These are phyloP conservation scores for Stratiomys singularior DNA, from an alignment of 2,888 invertebrate genomes.

Conservation along the genomic window DNA sequence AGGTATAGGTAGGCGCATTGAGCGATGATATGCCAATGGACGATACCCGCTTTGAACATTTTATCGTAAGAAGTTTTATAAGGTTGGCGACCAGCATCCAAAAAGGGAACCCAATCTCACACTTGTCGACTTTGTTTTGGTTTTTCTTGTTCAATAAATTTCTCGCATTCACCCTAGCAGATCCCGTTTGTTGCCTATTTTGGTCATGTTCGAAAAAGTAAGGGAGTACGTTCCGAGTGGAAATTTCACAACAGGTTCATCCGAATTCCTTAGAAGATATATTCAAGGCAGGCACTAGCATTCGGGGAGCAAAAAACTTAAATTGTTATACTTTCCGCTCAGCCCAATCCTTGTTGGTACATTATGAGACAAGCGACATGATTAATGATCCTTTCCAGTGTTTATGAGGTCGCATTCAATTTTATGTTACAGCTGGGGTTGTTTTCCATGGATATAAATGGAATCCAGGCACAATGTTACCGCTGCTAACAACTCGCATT, in stretches of 20 bases:
- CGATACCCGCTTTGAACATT: constrained; percentile 26
- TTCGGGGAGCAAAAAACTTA: not conserved
- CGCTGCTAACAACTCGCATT: not conserved
- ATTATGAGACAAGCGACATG: constrained; percentile 42
- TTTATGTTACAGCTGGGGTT: not conserved
- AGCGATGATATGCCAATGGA: constrained; percentile 33
- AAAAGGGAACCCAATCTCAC: constrained; percentile 31
- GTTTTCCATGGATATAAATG: not conserved
- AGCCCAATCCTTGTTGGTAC: constrained; percentile 14
- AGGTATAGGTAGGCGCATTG: constrained; percentile 42
- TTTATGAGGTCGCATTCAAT: constrained; percentile 42
- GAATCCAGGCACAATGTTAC: not conserved
- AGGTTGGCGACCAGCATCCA: constrained; percentile 26
- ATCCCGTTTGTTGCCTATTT: constrained; percentile 27
- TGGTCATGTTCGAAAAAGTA: constrained; percentile 7
- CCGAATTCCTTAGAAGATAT: not conserved
- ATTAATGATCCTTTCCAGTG: constrained; percentile 41
- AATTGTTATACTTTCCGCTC: constrained; percentile 10
- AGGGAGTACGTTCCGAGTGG: not conserved
- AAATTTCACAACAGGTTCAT: not conserved
- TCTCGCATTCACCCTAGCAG: not conserved
- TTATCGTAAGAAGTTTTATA: constrained; percentile 28
- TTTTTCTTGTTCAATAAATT: constrained; percentile 1
- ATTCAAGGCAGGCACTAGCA: not conserved
- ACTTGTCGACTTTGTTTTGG: constrained; percentile 22